These are phyloP conservation scores for Bradynema listronoti DNA, from an alignment of 1,140 invertebrate genomes.

Conservation along the genomic window DNA sequence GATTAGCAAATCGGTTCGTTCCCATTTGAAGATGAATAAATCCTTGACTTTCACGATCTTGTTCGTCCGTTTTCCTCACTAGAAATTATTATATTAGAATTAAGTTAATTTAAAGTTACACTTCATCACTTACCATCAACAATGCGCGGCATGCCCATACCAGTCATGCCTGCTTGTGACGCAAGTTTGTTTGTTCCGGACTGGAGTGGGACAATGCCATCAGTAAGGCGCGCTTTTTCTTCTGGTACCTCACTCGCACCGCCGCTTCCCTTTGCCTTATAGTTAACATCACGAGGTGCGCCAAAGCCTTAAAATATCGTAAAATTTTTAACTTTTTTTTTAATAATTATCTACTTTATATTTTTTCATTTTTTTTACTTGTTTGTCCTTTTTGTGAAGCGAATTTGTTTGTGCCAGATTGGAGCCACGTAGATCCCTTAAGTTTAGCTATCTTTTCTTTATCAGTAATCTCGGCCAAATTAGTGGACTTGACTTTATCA, in stretches of 20 bases:
- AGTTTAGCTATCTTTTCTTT: conserved; percentile 52
- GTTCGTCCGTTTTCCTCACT: conserved; percentile 55
- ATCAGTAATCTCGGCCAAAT: conserved; percentile 52
- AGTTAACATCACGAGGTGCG: conserved; percentile 56
- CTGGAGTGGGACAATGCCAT: conserved; percentile 57
- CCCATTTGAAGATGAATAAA: conserved; percentile 57
- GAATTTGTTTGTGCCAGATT: conserved; percentile 58
- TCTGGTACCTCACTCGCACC: conserved; percentile 55
- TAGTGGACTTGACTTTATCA: conserved; percentile 55
- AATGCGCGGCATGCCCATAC: conserved; percentile 58
- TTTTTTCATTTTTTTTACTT: conserved; percentile 7
- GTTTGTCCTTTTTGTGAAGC: conserved; percentile 53
- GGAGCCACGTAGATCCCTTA: conserved; percentile 56
- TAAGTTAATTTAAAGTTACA: background rate
- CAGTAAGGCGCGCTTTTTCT: conserved; percentile 57
- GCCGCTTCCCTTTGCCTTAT: conserved; percentile 55
- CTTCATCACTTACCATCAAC: conserved; percentile 44
- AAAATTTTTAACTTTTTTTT: background rate
- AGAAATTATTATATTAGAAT: conserved; percentile 8
- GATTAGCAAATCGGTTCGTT: conserved; percentile 56
- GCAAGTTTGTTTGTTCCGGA: conserved; percentile 57
- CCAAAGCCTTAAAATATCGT: conserved; percentile 42
- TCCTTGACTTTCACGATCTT: conserved; percentile 55
- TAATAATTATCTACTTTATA: conserved; percentile 3
- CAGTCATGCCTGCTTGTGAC: conserved; percentile 54